Evolutionary conservation across 2,888 invertebrate species (phyloP).

Genomic region (Lepidocyrtoides sp.): DNA sequence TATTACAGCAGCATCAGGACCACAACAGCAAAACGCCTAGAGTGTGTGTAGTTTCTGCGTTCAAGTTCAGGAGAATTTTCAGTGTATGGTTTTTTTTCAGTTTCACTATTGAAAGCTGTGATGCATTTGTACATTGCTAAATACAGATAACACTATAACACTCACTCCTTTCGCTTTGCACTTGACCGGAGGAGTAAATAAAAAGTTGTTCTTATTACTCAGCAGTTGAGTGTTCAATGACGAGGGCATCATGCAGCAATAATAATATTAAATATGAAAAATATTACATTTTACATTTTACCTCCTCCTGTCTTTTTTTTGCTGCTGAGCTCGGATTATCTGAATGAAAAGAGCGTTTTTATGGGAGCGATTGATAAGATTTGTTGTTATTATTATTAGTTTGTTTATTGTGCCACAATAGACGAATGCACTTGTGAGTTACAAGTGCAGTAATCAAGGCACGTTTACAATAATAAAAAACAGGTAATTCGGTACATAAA

Average conservation of each 20-base stretch:
- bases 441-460: slow-evolving; percentile 45
- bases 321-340: slow-evolving; percentile 18
- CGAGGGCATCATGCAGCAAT: too few relatives aligned
- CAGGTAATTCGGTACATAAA: slow-evolving; percentile 42
- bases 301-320: slow-evolving; percentile 23
- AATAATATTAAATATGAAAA: slow-evolving; percentile 15
- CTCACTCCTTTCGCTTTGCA: not conserved
- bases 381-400: slow-evolving; percentile 45
- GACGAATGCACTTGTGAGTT: slow-evolving; percentile 3
- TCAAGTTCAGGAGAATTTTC: slow-evolving; percentile 28
- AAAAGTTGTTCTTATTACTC: slow-evolving; percentile 37
- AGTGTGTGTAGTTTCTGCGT: not conserved
- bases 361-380: slow-evolving; percentile 44
- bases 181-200: not conserved
- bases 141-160: too few relatives aligned
- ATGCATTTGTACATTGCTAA: too few relatives aligned
- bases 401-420: slow-evolving; percentile 26
- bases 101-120: not conserved
- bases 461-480: slow-evolving; percentile 51
- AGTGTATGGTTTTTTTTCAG: not conserved
- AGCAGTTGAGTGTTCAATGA: not conserved
- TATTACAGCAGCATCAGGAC: not conserved
- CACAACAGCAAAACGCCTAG: not conserved
- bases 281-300: slow-evolving; percentile 35
- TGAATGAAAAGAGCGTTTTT: slow-evolving; percentile 32